Conservation (phyloP, 2,888 invertebrate species). For the Hydraecia micacea region DNA sequence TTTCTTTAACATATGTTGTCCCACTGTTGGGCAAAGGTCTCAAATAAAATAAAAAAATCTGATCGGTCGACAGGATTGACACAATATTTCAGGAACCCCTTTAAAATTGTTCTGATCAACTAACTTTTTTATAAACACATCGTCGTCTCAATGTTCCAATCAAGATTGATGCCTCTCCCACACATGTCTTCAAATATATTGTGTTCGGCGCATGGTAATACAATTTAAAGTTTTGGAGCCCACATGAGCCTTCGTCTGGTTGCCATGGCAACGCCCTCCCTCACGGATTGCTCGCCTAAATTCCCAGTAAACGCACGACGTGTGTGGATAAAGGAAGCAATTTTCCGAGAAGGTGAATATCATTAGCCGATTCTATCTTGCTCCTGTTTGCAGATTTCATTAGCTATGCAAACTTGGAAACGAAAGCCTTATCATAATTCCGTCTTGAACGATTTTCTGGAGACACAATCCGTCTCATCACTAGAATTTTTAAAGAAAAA, state of each 20-base stretch:
- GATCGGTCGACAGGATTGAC: background rate
- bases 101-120: background rate
- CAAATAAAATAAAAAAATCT: too few species aligned
- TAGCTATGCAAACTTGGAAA: slow-evolving; percentile 72
- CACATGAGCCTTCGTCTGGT: slow-evolving; percentile 88
- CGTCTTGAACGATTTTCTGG: slow-evolving; percentile 49
- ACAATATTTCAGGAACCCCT: background rate
- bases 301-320: slow-evolving; percentile 85
- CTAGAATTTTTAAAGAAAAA: slow-evolving; percentile 16
- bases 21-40: too few species aligned
- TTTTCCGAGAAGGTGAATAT: slow-evolving; percentile 89
- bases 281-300: slow-evolving; percentile 78
- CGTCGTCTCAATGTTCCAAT: slow-evolving; percentile 27
- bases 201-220: slow-evolving; percentile 84
- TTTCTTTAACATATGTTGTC: too few species aligned
- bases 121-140: slow-evolving; percentile 5
- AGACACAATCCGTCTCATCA: slow-evolving; percentile 32
- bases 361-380: slow-evolving; percentile 83
- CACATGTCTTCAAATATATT: slow-evolving; percentile 79
- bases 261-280: slow-evolving; percentile 87
- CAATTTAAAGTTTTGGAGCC: slow-evolving; percentile 89
- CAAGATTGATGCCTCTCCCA: slow-evolving; percentile 75
- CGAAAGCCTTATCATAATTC: slow-evolving; percentile 67
- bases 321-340: slow-evolving; percentile 86
- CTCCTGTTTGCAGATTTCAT: slow-evolving; percentile 75